These are phyloP conservation scores for Cairina moschata DNA, from an alignment of 2,113 vertebrate genomes.

Conservation along the genomic window DNA sequence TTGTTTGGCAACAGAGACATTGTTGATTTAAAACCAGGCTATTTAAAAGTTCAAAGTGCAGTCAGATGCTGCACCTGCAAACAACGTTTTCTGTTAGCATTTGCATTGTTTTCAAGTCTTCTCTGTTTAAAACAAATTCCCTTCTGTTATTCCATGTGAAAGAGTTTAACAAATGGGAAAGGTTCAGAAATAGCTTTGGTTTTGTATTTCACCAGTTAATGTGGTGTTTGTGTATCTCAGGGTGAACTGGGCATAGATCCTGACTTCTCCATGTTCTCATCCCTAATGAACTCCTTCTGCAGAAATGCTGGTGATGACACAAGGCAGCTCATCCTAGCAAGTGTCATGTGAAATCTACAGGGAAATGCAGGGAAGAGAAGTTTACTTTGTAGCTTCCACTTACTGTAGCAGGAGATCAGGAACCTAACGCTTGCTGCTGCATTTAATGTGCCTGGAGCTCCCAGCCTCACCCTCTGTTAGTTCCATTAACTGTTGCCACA, in stretches of 20 bases:
- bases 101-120: background rate
- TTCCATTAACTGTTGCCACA: background rate
- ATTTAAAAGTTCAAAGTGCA: conserved; percentile 49
- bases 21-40: background rate
- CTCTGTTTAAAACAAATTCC: background rate
- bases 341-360: background rate
- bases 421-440: background rate
- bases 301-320: background rate
- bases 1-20: background rate
- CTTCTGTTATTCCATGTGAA: background rate
- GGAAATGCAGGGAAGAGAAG: background rate
- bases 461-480: background rate
- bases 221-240: background rate
- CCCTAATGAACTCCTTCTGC: background rate
- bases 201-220: background rate
- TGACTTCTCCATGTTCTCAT: background rate
- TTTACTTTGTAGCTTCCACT: background rate
- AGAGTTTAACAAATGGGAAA: background rate
- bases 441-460: background rate
- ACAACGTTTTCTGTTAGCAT: background rate
- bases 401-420: background rate
- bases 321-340: background rate
- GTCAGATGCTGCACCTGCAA: background rate
- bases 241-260: fast-evolving
- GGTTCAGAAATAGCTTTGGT: background rate